Percentiles rank a stretch among this genome's conserved stretches.
phyloP scores from a whole-genome alignment of 2,888 invertebrate species.

The Geophilus truncorum region DNA sequence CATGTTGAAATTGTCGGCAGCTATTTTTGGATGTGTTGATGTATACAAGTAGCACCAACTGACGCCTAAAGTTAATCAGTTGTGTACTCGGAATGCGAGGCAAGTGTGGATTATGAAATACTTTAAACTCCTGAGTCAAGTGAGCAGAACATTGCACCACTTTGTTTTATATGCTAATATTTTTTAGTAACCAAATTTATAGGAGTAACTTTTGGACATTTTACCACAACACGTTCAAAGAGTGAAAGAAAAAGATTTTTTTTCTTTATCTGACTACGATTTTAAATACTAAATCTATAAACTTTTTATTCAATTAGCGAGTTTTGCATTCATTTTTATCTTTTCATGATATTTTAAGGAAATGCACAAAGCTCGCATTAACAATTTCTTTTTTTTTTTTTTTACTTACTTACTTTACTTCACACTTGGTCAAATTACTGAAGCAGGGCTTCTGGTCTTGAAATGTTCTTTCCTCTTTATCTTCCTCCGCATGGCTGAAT shows the following conservation, averaged over 20 bases:
- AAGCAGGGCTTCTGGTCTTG: background rate
- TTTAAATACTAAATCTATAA: too few relatives aligned
- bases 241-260: background rate
- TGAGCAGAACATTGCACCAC: background rate
- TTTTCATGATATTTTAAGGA: background rate
- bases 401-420: background rate
- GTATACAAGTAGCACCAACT: background rate
- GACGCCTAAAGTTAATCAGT: background rate
- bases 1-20: background rate
- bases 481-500: background rate
- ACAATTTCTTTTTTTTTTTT: background rate
- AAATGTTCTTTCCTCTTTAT: background rate
- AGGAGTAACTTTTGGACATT: too few relatives aligned
- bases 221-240: too few relatives aligned
- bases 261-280: background rate
- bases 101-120: background rate
- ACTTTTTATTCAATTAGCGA: too few relatives aligned
- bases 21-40: background rate
- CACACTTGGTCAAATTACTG: background rate
- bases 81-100: background rate
- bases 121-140: background rate
- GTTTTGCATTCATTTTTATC: too few relatives aligned
- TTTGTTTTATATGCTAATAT: too few relatives aligned
- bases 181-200: too few relatives aligned
- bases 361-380: background rate